Evolutionary conservation across 2,113 vertebrate genomes (phyloP).

Genomic region (Cyprinodon tularosa): DNA sequence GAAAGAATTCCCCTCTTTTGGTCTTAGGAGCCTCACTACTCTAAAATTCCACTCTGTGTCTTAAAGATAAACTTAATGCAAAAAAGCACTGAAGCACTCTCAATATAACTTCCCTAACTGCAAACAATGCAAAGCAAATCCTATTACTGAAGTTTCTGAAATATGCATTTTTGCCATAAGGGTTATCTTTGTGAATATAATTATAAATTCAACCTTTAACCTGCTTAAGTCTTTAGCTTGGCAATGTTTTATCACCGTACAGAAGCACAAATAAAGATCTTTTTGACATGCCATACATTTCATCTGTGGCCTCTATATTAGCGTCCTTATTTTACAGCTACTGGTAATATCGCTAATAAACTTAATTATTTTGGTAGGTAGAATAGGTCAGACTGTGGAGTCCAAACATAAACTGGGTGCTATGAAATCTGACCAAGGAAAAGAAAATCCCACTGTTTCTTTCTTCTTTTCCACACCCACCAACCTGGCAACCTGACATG

Average conservation of each 20-base stretch:
- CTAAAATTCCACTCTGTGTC: slow-evolving; percentile 72
- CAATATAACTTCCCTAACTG: slow-evolving; percentile 64
- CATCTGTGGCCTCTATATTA: slow-evolving; percentile 54
- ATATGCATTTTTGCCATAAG: slow-evolving; percentile 72
- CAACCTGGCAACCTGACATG: slow-evolving; percentile 81
- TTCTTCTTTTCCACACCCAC: slow-evolving; percentile 80
- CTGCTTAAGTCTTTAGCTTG: slow-evolving; percentile 61
- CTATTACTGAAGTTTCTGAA: slow-evolving; percentile 75
- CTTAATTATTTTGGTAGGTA: slow-evolving; percentile 62
- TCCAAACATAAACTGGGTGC: slow-evolving; percentile 51
- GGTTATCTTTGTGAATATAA: slow-evolving; percentile 73
- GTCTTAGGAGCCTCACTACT: slow-evolving; percentile 64
- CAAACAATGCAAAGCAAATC: slow-evolving; percentile 75
- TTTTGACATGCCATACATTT: slow-evolving; percentile 44
- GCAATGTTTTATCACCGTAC: slow-evolving; percentile 50
- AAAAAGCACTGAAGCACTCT: slow-evolving; percentile 53
- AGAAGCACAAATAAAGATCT: slow-evolving; percentile 22
- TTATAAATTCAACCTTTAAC: slow-evolving; percentile 68
- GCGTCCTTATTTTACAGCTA: slow-evolving; percentile 44
- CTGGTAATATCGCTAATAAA: slow-evolving; percentile 65
- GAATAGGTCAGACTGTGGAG: slow-evolving; percentile 50
- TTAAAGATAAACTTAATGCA: slow-evolving; percentile 78
- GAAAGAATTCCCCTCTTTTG: slow-evolving; percentile 57
- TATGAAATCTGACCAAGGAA: slow-evolving; percentile 71
- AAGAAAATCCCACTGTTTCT: slow-evolving; percentile 77